A percentile compares a stretch with the other conserved stretches of the same genome.
phyloP scores from a whole-genome alignment of 2,797 vertebrate species.

The Triplophysa yarkandensis region DNA sequence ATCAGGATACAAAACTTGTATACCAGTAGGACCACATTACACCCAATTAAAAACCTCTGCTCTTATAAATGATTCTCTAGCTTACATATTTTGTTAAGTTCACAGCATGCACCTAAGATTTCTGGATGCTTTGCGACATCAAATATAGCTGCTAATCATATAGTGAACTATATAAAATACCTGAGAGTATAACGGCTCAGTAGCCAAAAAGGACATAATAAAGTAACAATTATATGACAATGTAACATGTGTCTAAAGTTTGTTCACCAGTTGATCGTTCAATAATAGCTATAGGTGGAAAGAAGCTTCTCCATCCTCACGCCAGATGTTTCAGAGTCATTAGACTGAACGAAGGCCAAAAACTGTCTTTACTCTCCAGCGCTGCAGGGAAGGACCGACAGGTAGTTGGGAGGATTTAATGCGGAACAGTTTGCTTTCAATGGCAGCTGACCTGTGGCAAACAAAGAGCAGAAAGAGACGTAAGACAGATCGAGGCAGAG shows the following conservation, averaged over 20 bases:
- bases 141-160: too few relatives aligned
- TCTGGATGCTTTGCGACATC: too few relatives aligned
- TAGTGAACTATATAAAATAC: background rate
- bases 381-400: slow-evolving; percentile 46
- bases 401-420: slow-evolving; percentile 69
- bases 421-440: slow-evolving; percentile 50
- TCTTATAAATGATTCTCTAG: background rate
- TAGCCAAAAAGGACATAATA: background rate
- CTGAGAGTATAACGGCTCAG: background rate
- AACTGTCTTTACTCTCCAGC: slow-evolving; percentile 15
- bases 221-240: background rate
- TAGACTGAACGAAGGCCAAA: slow-evolving; percentile 39
- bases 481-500: slow-evolving; percentile 63
- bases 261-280: background rate
- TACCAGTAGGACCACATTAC: slow-evolving; percentile 63
- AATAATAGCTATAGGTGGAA: background rate
- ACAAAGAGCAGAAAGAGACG: slow-evolving; percentile 45
- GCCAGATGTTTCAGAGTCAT: slow-evolving; percentile 36
- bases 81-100: too few relatives aligned
- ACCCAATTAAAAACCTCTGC: slow-evolving; percentile 17
- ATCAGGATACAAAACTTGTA: slow-evolving; percentile 62
- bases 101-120: too few relatives aligned
- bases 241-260: background rate
- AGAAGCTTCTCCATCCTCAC: background rate
- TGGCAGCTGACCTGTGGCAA: slow-evolving; percentile 53